Evolutionary conservation across 2,797 vertebrate species (phyloP).

Genomic region (Cossypha caffra): DNA sequence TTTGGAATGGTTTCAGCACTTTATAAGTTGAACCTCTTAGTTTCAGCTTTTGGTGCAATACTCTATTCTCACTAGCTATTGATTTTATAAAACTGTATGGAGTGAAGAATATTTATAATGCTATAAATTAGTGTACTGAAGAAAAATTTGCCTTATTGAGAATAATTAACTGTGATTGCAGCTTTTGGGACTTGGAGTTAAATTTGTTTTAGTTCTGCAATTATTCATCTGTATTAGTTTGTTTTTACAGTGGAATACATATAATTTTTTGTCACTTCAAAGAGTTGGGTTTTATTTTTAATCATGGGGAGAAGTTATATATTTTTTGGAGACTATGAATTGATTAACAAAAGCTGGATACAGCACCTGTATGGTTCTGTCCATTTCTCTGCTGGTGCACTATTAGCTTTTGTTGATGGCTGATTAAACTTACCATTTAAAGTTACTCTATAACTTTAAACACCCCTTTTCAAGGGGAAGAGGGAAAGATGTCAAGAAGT

Average conservation of each 20-base stretch:
- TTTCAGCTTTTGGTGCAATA: conserved; percentile 52
- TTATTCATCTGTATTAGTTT: background rate
- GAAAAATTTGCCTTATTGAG: background rate
- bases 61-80: background rate
- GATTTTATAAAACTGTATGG: background rate
- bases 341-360: background rate
- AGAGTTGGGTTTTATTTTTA: background rate
- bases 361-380: rapidly evolving
- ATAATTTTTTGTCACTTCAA: background rate
- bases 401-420: background rate
- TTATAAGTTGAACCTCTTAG: conserved; percentile 22
- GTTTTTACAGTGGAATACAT: background rate
- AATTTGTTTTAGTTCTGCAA: background rate
- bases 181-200: background rate
- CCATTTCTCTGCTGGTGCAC: background rate
- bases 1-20: conserved; percentile 51
- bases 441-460: background rate
- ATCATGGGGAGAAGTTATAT: background rate
- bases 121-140: background rate
- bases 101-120: conserved; percentile 15
- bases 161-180: background rate
- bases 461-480: background rate
- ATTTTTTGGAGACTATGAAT: background rate
- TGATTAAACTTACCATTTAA: background rate
- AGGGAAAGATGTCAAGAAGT: background rate